These are phyloP conservation scores for Diabrotica balteata DNA, from an alignment of 2,888 invertebrate species.

Conservation along the genomic window DNA sequence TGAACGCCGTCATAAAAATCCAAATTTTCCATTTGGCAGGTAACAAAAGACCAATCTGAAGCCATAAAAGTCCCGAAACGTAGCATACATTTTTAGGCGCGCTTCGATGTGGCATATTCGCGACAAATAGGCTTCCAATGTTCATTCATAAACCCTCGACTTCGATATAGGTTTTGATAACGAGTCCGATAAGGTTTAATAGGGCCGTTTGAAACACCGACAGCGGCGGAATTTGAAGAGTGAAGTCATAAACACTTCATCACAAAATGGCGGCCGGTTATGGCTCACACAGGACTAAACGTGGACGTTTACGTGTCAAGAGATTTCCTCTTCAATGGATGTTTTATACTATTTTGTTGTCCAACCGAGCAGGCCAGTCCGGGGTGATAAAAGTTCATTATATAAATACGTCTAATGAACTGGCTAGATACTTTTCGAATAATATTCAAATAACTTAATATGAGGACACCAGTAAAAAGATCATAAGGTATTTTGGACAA, in stretches of 20 bases:
- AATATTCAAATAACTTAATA: no score
- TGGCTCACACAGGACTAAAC: constrained; percentile 17
- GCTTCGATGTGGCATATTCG: constrained; percentile 19
- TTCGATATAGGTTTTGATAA: constrained; percentile 26
- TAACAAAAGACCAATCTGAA: constrained; percentile 13
- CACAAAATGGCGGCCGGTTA: constrained; percentile 23
- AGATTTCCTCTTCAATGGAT: constrained; percentile 16
- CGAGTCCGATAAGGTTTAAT: constrained; percentile 25
- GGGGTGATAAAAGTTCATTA: background rate
- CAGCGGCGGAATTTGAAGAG: constrained; percentile 21
- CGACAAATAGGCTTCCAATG: constrained; percentile 22
- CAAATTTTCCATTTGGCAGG: constrained; percentile 13
- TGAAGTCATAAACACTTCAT: constrained; percentile 26
- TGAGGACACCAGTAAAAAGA: no score
- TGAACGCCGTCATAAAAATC: constrained; percentile 18
- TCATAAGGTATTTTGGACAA: no score
- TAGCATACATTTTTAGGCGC: constrained; percentile 21
- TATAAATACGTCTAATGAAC: background rate
- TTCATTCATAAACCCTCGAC: constrained; percentile 19
- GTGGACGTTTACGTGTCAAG: constrained; percentile 17
- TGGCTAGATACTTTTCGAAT: no score
- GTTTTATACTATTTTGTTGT: constrained; percentile 11
- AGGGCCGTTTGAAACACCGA: constrained; percentile 18
- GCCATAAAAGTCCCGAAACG: constrained; percentile 19
- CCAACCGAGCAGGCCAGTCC: background rate